These are phyloP conservation scores for Scytalopus superciliaris DNA, from an alignment of 2,113 vertebrate genomes.

Conservation along the genomic window DNA sequence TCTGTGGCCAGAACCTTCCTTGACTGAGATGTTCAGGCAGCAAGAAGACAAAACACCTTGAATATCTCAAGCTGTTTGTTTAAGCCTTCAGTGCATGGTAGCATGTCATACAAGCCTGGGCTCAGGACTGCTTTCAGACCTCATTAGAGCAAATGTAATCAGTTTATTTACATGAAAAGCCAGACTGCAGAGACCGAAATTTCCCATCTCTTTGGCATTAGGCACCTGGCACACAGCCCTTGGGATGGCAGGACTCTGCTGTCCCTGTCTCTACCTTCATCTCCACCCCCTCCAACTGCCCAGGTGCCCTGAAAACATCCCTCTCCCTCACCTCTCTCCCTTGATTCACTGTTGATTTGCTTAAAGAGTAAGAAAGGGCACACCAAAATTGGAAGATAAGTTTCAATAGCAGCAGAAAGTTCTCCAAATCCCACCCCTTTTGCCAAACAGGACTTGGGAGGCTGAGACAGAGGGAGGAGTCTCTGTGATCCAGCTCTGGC, in stretches of 20 bases:
- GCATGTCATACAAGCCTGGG: background rate
- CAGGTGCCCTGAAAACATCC: background rate
- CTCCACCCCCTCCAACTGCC: background rate
- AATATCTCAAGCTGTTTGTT: background rate
- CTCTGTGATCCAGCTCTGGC: background rate
- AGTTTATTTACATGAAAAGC: background rate
- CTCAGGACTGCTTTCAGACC: background rate
- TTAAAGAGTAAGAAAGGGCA: background rate
- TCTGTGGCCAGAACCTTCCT: background rate
- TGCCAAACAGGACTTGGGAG: background rate
- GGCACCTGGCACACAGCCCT: background rate
- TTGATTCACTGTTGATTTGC: background rate
- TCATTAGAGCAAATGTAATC: background rate
- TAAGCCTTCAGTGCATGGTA: background rate
- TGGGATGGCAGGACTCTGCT: background rate
- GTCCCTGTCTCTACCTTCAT: background rate
- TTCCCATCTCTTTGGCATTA: background rate
- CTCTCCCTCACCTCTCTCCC: background rate
- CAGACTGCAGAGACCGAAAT: background rate
- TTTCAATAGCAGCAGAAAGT: background rate
- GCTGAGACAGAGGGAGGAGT: background rate
- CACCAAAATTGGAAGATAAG: background rate
- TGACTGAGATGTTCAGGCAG: background rate
- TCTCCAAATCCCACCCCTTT: background rate
- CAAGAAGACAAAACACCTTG: background rate